Evolutionary conservation across 2,888 invertebrate species (phyloP).

Genomic region (Pantelozetes paolii): DNA sequence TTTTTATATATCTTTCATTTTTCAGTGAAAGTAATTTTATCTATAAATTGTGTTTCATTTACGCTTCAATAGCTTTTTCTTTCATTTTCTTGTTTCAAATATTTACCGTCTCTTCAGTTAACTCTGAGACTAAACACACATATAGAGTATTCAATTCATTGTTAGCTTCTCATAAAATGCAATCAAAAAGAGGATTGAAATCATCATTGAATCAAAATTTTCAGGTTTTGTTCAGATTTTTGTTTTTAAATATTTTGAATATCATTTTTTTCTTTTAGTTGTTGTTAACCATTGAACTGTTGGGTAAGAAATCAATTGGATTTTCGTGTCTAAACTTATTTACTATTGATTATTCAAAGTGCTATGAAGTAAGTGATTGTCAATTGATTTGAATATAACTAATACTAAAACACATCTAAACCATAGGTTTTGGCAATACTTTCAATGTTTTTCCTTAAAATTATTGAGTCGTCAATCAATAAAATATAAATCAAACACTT

Average conservation of each 20-base stretch:
- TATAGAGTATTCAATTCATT: constrained; percentile 5
- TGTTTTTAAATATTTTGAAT: not conserved
- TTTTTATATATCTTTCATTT: not conserved
- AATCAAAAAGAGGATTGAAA: not conserved
- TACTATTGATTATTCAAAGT: not conserved
- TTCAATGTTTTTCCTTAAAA: no score
- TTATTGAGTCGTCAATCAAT: no score
- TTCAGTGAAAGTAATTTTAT: not conserved
- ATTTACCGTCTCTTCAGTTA: constrained; percentile 17
- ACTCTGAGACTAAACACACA: not conserved
- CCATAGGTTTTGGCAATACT: no score
- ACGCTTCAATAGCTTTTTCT: not conserved
- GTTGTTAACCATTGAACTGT: not conserved
- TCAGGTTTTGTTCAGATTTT: not conserved
- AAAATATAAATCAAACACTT: no score
- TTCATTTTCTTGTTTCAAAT: not conserved
- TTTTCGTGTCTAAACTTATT: constrained; percentile 9
- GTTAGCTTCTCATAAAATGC: not conserved
- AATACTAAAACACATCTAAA: no score
- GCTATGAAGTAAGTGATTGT: constrained; percentile 10
- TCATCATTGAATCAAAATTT: not conserved
- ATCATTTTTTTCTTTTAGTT: not conserved
- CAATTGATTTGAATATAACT: no score
- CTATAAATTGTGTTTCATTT: not conserved
- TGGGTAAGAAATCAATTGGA: not conserved